Conservation (phyloP, 2,797 vertebrate species). For the Naso thynnoides region DNA sequence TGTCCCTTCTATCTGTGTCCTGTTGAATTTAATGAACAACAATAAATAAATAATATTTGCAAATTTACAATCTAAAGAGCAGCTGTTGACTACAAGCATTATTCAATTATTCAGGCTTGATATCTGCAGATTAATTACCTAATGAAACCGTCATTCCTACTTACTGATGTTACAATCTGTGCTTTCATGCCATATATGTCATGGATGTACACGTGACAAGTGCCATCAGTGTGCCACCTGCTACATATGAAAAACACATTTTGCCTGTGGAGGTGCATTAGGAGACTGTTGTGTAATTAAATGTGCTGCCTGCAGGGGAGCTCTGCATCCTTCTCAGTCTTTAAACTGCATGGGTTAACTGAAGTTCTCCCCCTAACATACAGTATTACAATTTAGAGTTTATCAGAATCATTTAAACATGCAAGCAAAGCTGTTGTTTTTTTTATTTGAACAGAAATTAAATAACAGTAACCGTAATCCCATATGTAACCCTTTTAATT, state of each 20-base stretch:
- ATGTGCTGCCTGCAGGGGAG: conserved; percentile 78
- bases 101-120: conserved; percentile 28
- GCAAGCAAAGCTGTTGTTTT: conserved; percentile 9
- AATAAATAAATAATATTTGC: conserved; percentile 21
- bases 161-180: conserved; percentile 30
- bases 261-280: conserved; percentile 19
- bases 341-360: conserved; percentile 45
- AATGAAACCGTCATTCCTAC: conserved; percentile 19
- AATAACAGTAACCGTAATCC: conserved; percentile 26
- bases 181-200: conserved; percentile 36
- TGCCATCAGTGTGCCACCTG: conserved; percentile 48
- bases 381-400: conserved; percentile 10
- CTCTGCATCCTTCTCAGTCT: conserved; percentile 73
- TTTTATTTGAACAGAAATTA: conserved; percentile 21
- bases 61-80: conserved; percentile 21
- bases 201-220: conserved; percentile 33
- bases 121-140: conserved; percentile 33
- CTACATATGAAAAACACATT: conserved; percentile 38
- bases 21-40: conserved; percentile 7
- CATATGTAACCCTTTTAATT: conserved; percentile 32
- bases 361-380: conserved; percentile 3
- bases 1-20: neutral
- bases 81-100: conserved; percentile 11
- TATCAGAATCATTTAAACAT: conserved; percentile 24
- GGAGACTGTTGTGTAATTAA: conserved; percentile 52